Base-by-base conservation (phyloP, 2,113 vertebrate species). In the Embiotoca jacksoni region DNA sequence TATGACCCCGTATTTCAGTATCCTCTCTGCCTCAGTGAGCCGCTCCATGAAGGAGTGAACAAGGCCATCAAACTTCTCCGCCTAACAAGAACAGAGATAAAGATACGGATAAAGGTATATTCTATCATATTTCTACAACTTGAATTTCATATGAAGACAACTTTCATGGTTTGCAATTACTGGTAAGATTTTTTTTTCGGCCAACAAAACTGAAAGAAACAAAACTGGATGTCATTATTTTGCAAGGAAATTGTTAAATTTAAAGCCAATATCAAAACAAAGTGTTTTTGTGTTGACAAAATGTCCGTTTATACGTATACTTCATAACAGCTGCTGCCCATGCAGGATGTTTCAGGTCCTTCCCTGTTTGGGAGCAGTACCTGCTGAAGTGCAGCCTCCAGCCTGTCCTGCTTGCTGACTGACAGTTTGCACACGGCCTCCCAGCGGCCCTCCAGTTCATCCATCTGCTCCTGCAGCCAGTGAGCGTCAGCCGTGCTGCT, bases 401-500 rank as follows among this genome's bases (percentile, higher is more conserved):
- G 95, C 65, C 94, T 90, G 39, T 89, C 94, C 78, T 97, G 97
- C 68, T 94, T 96, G 89, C 91, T 92, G 66, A 97, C 90, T 0
- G 96, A 97, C 35, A 97, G 94, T 13, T 80, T 90, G 86, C 97
- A 96, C 57, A 97, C 93, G 0, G 93, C 85, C 60, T 97, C 96
- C 97, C 96, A 97, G 73, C 95, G 96, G 0, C 76, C 52, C 35
- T 94, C 92, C 57, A 96, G 90, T 86, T 97, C 96, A 62, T 96
- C 95, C 95, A 96, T 93, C 92, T 97, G 96, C 87, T 91, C 88
- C 90, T 96, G 96, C 77, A 97, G 93, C 97, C 96, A 97, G 76
- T 92, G 95, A 1, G 95, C 94, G 23, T 96, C 94, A 0, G 92
- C 90, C 0, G 91, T 92, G 88, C 94, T 94, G 89, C 95, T 92